A percentile compares a stretch with the other conserved stretches of the same genome.
Conservation (phyloP, 2,113 vertebrate genomes). For the Dermatemys mawii region DNA sequence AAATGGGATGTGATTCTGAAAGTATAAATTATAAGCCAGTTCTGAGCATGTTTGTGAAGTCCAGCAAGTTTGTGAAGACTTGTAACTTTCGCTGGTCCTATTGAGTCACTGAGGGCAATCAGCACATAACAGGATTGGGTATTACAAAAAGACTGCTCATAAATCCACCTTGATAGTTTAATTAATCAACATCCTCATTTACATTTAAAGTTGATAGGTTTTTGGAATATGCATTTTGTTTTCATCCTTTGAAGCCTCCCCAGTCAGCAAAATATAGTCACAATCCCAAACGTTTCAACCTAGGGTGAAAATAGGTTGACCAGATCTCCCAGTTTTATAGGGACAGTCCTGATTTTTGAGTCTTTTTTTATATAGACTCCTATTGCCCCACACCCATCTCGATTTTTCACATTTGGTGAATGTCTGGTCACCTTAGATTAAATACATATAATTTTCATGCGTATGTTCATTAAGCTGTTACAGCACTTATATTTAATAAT, state of each 20-base stretch:
- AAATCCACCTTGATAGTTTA: neutral
- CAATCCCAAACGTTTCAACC: neutral
- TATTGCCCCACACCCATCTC: no score
- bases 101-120: neutral
- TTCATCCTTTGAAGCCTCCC: neutral
- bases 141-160: neutral
- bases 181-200: constrained; percentile 6
- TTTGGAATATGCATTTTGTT: constrained; percentile 7
- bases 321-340: no score
- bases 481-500: constrained; percentile 56
- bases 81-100: neutral
- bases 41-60: neutral
- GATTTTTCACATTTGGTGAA: no score
- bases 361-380: no score
- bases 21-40: no score
- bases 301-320: no score
- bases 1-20: neutral
- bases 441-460: constrained; percentile 59
- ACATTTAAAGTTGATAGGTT: neutral
- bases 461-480: constrained; percentile 46
- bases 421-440: no score
- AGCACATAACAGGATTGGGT: neutral
- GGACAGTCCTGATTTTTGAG: no score
- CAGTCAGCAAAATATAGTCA: neutral
- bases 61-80: neutral